These are phyloP conservation scores for Aleiodes sp. DNA, from an alignment of 1,140 invertebrate species.

Conservation along the genomic window DNA sequence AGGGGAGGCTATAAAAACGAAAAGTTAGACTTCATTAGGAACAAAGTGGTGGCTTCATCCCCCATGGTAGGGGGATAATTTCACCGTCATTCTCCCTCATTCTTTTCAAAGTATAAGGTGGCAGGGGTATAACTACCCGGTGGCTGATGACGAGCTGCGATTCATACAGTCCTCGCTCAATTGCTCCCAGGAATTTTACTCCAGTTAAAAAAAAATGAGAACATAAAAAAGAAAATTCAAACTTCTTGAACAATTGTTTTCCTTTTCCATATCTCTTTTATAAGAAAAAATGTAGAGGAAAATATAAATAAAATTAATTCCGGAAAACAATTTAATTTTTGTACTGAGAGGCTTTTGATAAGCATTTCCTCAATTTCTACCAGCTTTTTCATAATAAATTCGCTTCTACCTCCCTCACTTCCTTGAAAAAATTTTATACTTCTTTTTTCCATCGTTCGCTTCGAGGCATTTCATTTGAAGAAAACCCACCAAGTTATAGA, in stretches of 20 bases:
- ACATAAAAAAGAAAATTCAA: background rate
- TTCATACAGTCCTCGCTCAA: conserved; percentile 2
- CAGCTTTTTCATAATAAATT: conserved; percentile 47
- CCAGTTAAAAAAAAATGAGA: background rate
- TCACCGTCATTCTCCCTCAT: conserved; percentile 1
- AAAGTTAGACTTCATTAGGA: conserved; percentile 34
- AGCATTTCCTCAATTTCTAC: conserved; percentile 18
- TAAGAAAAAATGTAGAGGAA: background rate
- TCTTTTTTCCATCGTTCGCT: conserved; percentile 9
- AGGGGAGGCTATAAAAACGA: conserved; percentile 26
- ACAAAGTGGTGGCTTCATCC: conserved; percentile 17
- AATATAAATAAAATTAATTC: background rate
- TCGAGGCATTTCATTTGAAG: background rate
- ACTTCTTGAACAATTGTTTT: conserved; percentile 8
- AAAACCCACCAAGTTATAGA: background rate
- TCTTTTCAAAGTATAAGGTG: background rate
- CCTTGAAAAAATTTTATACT: conserved; percentile 1
- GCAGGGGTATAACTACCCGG: conserved; percentile 5
- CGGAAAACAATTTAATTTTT: conserved; percentile 20
- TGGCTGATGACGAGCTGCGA: background rate
- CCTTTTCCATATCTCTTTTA: background rate
- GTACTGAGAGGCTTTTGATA: background rate
- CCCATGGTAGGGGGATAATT: background rate
- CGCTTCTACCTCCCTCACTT: conserved; percentile 40
- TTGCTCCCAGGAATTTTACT: background rate